A percentile compares a stretch with the other conserved stretches of the same genome.
These are phyloP conservation scores for Thalassarche chlororhynchos DNA, from an alignment of 2,113 vertebrate species.

Conservation along the genomic window DNA sequence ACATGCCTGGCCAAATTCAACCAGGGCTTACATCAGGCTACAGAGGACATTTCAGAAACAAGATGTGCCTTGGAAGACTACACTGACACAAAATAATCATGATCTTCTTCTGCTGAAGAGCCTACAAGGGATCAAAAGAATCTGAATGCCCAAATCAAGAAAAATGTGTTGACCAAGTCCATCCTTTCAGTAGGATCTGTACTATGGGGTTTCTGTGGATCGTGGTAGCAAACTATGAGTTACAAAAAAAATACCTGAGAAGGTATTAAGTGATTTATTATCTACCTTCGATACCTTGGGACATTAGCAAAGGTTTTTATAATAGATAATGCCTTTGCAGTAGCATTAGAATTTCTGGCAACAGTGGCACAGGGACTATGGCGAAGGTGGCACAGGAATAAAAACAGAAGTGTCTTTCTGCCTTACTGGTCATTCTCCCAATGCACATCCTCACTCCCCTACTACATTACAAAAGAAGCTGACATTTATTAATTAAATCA, in stretches of 20 bases:
- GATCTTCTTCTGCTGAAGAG: neutral
- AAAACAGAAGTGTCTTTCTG: neutral
- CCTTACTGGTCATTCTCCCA: neutral
- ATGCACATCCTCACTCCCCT: neutral
- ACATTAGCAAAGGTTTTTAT: neutral
- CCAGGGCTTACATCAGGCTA: neutral
- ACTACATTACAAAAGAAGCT: neutral
- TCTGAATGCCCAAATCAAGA: neutral
- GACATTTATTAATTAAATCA: constrained; percentile 39
- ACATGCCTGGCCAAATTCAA: neutral
- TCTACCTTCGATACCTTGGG: neutral
- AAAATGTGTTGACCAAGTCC: neutral
- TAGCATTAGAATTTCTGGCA: neutral
- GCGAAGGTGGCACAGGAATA: neutral
- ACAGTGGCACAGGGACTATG: neutral
- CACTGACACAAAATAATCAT: neutral
- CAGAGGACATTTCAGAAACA: neutral
- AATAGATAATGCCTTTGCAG: neutral
- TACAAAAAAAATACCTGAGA: neutral
- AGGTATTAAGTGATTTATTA: neutral
- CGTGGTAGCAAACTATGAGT: neutral
- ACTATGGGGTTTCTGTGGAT: neutral
- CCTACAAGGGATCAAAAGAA: neutral
- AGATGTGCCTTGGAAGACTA: neutral
- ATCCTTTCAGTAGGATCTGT: neutral